A percentile compares a stretch with the other conserved stretches of the same genome.
Conservation (phyloP, 2,888 invertebrate genomes). For the Tetanocera ferruginea region DNA sequence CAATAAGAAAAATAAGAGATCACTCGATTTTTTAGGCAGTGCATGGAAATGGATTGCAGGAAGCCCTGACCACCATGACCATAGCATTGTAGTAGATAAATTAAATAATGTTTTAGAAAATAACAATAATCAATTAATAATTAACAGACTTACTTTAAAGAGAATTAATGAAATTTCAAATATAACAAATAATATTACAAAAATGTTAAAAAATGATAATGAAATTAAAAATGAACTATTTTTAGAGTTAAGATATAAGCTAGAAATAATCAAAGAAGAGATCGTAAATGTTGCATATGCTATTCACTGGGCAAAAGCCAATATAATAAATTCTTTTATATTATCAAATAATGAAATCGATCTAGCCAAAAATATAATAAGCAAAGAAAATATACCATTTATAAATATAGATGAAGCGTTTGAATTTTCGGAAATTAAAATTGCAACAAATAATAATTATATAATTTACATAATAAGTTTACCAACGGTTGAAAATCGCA, state of each 20-base stretch:
- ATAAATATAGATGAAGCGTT: not conserved
- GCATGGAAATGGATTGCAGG: no score
- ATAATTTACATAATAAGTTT: not conserved
- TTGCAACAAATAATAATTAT: not conserved
- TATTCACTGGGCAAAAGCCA: not conserved
- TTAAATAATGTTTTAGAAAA: no score
- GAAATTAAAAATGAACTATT: not conserved
- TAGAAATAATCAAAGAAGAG: no score
- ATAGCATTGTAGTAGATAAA: no score
- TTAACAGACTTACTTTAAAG: not conserved
- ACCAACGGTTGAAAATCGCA: not conserved
- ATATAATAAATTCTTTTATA: not conserved
- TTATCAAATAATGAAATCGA: not conserved
- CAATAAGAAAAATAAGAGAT: no score
- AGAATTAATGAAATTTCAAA: no score
- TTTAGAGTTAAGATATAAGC: not conserved
- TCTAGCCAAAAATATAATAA: slow-evolving; percentile 2
- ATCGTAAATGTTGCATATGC: slow-evolving; percentile 14
- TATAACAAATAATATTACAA: not conserved
- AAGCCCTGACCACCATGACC: no score
- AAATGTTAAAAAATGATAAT: not conserved
- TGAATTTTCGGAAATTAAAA: slow-evolving; percentile 13
- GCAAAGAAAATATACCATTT: not conserved
- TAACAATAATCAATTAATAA: not conserved
- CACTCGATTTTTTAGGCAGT: no score